phyloP scores from a whole-genome alignment of 2,113 vertebrate species.

The Oncorhynchus masou region DNA sequence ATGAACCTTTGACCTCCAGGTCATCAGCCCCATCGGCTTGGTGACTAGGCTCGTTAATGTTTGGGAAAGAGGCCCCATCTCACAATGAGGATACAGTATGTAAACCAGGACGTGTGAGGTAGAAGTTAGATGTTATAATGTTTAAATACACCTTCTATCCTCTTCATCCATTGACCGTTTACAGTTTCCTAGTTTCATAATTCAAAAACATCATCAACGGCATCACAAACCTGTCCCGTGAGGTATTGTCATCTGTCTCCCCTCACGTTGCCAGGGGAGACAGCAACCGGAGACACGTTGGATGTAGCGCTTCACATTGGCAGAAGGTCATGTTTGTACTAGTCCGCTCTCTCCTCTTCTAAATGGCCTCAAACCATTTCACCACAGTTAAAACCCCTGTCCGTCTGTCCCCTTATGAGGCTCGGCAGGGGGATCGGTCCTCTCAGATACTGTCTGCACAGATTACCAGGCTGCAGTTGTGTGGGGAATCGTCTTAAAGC shows the following conservation, averaged over 20 bases:
- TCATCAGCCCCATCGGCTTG: conserved; percentile 37
- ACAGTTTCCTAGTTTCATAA: no score
- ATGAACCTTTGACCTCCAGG: conserved; percentile 45
- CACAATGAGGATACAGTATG: conserved; percentile 47
- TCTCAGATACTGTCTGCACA: conserved; percentile 3
- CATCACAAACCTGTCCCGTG: background rate
- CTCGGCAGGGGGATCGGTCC: background rate
- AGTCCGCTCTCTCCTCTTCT: background rate
- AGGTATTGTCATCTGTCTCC: no score
- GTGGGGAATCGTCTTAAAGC: conserved; percentile 2
- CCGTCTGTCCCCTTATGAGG: background rate
- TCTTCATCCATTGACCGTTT: no score
- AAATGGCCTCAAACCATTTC: background rate
- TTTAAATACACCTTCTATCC: background rate
- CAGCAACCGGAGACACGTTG: background rate
- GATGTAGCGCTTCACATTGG: background rate
- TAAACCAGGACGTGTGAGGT: background rate
- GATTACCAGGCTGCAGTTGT: background rate
- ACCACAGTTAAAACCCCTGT: background rate
- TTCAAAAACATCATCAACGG: no score
- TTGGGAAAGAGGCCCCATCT: conserved; percentile 48
- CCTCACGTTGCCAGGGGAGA: background rate
- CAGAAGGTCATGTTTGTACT: background rate
- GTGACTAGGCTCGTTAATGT: conserved; percentile 20
- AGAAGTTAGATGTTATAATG: background rate